Base-by-base conservation (phyloP, 2,888 invertebrate species). In the Tridacna gigas region DNA sequence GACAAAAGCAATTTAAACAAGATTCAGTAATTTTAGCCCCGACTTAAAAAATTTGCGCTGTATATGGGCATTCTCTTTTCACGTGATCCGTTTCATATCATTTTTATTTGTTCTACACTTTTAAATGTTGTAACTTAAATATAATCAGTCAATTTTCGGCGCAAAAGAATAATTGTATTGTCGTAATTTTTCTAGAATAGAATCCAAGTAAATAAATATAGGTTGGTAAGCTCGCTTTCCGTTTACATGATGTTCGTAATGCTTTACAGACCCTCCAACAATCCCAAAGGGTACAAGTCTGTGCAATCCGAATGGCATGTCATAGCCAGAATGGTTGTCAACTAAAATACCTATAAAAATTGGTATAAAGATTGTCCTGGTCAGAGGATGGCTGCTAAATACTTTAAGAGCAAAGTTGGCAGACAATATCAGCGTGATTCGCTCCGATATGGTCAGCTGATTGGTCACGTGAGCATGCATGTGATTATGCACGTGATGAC, bases 301-400 rank as follows among this genome's bases (percentile, higher is more conserved):
- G 81, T 93, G 91, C n/a, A 90, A 79, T 26, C 90, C 90, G 87
- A 91, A 92, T 26, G 93, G 93, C 48, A 93, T 74, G 84, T 93
- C 93, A 75, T 93, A 93, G 37, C 93, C 93, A 13, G 89, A 84
- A 74, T 94, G 93, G 79, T 93, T 93, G 65, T 93, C 93, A 15
- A 92, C 82, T 13, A 94, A 77, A 83, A 92, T 83, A 37, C 79
- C 88, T 9, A 93, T 80, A 79, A 93, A 93, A 0, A 92, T 77
- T 0, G 92, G 93, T 1, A 93, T 90, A 79, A 93, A 93, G 12
- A 91, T 28, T n/a, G 90, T 84, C 63, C 93, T 86, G 0, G 93
- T 92, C 7, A 93, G 77, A 7, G 93, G 93, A 75, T 94, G 93
- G 22, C 90, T 90, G 48, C 86, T 77, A 65, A 90, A 90, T 9